phyloP scores from a whole-genome alignment of 2,797 vertebrate genomes.

The Xenops minutus region DNA sequence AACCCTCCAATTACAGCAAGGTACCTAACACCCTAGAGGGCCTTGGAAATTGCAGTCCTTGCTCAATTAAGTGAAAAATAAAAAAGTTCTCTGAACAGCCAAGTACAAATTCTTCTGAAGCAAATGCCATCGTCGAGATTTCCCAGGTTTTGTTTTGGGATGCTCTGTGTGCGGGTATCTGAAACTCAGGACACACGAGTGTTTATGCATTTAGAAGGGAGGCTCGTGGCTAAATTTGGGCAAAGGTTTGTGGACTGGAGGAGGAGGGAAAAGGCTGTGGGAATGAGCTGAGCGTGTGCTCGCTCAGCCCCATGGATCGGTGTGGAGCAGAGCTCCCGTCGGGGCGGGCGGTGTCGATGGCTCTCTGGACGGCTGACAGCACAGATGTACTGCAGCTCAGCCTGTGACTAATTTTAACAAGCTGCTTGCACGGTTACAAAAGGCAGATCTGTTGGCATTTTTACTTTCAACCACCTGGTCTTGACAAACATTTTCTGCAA shows the following conservation, averaged over 20 bases:
- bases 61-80: neutral
- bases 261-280: neutral
- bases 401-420: constrained; percentile 80
- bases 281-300: neutral
- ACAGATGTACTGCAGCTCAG: constrained; percentile 76
- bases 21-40: neutral
- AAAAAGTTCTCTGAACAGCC: neutral
- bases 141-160: constrained; percentile 8
- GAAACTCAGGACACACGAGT: neutral
- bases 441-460: constrained; percentile 66
- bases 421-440: constrained; percentile 66
- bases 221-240: neutral
- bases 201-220: neutral
- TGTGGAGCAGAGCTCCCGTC: neutral
- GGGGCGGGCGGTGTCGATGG: constrained; percentile 32
- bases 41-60: neutral
- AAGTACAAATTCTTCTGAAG: neutral
- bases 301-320: neutral
- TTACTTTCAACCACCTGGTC: constrained; percentile 70
- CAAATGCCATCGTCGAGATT: rapidly evolving
- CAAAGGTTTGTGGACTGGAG: neutral
- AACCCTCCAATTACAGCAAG: neutral
- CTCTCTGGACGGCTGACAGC: constrained; percentile 76
- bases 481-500: constrained; percentile 56
- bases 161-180: neutral